phyloP scores from a whole-genome alignment of 2,113 vertebrate species.

The Trematocara macrostoma region DNA sequence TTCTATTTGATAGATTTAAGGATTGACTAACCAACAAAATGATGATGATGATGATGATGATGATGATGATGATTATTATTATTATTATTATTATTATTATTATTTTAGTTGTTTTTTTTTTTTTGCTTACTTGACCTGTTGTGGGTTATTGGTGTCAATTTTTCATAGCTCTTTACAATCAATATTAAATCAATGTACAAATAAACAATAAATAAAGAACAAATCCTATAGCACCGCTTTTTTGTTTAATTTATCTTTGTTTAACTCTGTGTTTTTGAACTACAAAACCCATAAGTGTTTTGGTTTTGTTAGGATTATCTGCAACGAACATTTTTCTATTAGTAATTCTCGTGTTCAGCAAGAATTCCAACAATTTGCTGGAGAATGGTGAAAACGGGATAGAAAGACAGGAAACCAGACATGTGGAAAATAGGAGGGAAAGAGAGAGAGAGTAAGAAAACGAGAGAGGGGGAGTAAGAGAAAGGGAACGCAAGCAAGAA shows the following conservation, averaged over 20 bases:
- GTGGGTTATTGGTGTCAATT: neutral
- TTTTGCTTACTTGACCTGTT: neutral
- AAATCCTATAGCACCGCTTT: neutral
- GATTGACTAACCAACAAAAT: neutral
- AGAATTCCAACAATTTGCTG: constrained; percentile 38
- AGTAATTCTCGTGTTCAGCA: constrained; percentile 34
- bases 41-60: neutral
- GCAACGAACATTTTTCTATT: constrained; percentile 6
- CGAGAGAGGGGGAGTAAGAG: neutral
- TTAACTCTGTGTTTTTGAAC: neutral
- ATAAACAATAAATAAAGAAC: neutral
- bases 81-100: neutral
- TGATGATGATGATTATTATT: neutral
- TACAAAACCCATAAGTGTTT: neutral
- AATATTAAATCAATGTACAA: neutral
- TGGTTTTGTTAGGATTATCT: neutral
- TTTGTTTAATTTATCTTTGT: neutral
- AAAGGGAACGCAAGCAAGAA: neutral
- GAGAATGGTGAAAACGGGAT: neutral
- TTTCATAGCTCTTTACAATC: neutral
- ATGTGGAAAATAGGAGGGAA: constrained; percentile 4
- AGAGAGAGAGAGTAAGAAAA: neutral
- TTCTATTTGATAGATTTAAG: neutral
- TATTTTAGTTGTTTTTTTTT: neutral
- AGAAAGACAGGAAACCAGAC: constrained; percentile 42